Percentiles rank a stretch among this genome's conserved stretches.
phyloP scores from a whole-genome alignment of 2,888 invertebrate genomes.

The Heteropelma amictum region DNA sequence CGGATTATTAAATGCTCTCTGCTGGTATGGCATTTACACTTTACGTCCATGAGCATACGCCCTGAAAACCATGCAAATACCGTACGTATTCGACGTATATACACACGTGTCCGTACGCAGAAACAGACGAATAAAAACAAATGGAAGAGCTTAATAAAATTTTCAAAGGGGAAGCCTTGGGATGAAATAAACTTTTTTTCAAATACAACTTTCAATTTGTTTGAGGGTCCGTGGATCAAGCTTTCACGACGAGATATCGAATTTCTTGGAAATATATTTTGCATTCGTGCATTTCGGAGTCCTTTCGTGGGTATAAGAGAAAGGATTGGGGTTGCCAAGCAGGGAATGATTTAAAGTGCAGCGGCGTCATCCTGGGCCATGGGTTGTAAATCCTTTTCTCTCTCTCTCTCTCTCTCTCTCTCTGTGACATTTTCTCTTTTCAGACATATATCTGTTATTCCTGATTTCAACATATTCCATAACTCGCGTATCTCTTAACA shows the following conservation, averaged over 20 bases:
- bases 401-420: slow-evolving; percentile 34
- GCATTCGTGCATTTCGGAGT: not conserved
- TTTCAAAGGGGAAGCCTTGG: slow-evolving; percentile 13
- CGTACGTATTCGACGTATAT: not conserved
- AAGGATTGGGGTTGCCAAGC: not conserved
- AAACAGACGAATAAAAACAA: no score
- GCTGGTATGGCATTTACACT: slow-evolving; percentile 13
- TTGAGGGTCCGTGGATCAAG: slow-evolving; percentile 13
- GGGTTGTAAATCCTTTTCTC: slow-evolving; percentile 61
- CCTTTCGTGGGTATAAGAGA: slow-evolving; percentile 6
- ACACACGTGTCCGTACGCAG: not conserved
- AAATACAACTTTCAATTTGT: slow-evolving; percentile 53
- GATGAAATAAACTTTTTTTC: slow-evolving; percentile 45
- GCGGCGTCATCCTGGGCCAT: slow-evolving; percentile 64
- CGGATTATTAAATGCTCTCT: slow-evolving; percentile 49
- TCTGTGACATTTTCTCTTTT: slow-evolving; percentile 1
- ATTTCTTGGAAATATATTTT: slow-evolving; percentile 9
- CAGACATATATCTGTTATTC: not conserved
- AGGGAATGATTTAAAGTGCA: not conserved
- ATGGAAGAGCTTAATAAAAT: no score
- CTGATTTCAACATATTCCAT: slow-evolving; percentile 25
- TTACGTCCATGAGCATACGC: not conserved
- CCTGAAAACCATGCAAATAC: no score
- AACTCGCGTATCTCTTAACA: no score
- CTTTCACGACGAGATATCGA: not conserved